These are phyloP conservation scores for Cephalopterus ornatus DNA, from an alignment of 2,113 vertebrate species.

Conservation along the genomic window DNA sequence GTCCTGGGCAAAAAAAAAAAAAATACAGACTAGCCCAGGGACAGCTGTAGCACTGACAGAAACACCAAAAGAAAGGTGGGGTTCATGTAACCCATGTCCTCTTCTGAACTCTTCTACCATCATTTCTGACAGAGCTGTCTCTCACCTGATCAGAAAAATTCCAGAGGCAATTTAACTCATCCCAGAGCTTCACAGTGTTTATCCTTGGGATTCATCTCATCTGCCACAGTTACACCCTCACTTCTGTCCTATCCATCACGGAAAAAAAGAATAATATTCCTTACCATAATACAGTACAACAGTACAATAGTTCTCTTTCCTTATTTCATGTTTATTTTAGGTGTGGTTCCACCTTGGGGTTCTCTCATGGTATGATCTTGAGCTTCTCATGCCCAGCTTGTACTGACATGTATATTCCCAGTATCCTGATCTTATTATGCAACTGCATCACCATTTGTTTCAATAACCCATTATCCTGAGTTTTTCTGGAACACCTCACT, in stretches of 20 bases:
- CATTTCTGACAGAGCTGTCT: neutral
- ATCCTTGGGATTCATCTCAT: accelerated
- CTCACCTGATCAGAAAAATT: neutral
- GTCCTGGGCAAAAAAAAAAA: neutral
- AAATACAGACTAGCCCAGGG: neutral
- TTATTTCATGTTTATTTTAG: neutral
- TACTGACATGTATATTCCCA: neutral
- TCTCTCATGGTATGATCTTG: neutral
- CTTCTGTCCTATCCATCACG: neutral
- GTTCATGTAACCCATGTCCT: neutral
- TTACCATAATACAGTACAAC: neutral
- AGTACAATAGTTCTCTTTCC: neutral
- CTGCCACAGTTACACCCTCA: neutral
- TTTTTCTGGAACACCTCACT: neutral
- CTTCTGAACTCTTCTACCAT: neutral
- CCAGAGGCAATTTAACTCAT: neutral
- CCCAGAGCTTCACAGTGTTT: neutral
- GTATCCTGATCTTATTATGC: neutral
- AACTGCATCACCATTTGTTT: neutral
- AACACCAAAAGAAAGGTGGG: neutral
- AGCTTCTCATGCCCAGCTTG: neutral
- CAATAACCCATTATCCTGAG: accelerated
- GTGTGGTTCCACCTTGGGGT: neutral
- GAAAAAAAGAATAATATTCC: neutral
- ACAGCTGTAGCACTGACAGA: neutral